Percentiles rank a stretch among this genome's conserved stretches.
These are phyloP conservation scores for Muntiacus reevesi DNA, from an alignment of 2,113 vertebrate genomes.

Conservation along the genomic window DNA sequence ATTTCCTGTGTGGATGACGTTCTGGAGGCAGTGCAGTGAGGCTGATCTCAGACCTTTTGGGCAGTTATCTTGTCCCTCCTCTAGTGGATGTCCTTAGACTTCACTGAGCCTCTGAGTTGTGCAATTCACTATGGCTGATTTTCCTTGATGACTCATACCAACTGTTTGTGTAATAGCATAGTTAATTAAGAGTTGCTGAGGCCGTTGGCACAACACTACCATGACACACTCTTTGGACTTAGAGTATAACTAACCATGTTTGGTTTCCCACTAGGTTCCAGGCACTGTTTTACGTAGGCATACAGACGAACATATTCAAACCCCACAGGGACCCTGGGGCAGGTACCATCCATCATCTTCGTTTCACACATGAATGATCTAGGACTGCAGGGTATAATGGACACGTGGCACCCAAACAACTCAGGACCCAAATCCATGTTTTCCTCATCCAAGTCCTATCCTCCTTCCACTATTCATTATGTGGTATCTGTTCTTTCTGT, in stretches of 20 bases:
- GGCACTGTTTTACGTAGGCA: not conserved
- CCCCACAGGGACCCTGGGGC: not conserved
- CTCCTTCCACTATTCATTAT: not conserved
- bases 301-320: not conserved
- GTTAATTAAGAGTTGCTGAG: not conserved
- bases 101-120: not conserved
- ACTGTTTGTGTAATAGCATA: not conserved
- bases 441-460: not conserved
- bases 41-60: not conserved
- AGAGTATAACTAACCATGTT: not conserved
- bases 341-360: not conserved
- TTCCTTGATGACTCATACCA: not conserved
- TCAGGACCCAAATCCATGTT: not conserved
- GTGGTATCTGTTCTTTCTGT: not conserved
- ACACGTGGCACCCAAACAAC: rapidly evolving
- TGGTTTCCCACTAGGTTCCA: not conserved
- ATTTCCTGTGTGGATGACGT: not conserved
- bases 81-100: not conserved
- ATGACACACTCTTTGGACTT: not conserved
- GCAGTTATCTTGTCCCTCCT: not conserved
- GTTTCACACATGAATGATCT: not conserved
- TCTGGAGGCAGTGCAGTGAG: not conserved
- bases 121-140: not conserved
- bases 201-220: not conserved
- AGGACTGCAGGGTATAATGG: not conserved